Evolutionary conservation across 2,888 invertebrate genomes (phyloP), one percentile per base, ranked within the genome.

Genomic region (Synanthedon andrenaeformis): DNA sequence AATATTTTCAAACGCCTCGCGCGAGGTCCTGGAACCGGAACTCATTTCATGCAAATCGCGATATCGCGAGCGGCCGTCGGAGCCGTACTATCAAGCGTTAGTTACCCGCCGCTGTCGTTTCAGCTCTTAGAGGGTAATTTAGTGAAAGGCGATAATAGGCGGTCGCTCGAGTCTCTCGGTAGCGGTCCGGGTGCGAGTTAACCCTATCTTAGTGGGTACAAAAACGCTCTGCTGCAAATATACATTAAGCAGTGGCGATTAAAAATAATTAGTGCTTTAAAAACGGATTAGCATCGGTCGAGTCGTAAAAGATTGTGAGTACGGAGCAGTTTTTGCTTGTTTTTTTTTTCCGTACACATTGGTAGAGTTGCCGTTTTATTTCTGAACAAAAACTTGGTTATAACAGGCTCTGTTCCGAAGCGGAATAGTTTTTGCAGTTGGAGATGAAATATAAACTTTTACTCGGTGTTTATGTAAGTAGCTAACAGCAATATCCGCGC

Each of bases 191-290:
- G 58, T 56, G 57, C 59, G 56, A 56, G 53, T 58, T 59, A 56
- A 59, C 59, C 56, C 58, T 62, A 62, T 63, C 63, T 59, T 52
- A 52, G 28, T 17, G 19, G 51, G 17, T 58, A 58, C 62, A 65
- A 66, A 70, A 71, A 68, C 67, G 61, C 60, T 60, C 58, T 58
- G 58, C 59, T 63, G 64, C 61, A 60, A 63, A 65, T 65, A 67
- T 68, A 66, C 67, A 67, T 65, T 65, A 64, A 72, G 67, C 67
- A 58, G 61, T 53, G 60, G 61, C 67, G 72, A 73, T 80, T 79
- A 76, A 79, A 82, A 76, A 79, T 82, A 79, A 82, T 82, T 76
- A 79, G 74, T 70, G 62, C 64, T 69, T 67, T 65, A 65, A 61
- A 70, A 62, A 67, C 70, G 69, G 69, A 65, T 67, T 69, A 66